Conservation (phyloP, 2,113 vertebrate genomes). For the Scalopus aquaticus region DNA sequence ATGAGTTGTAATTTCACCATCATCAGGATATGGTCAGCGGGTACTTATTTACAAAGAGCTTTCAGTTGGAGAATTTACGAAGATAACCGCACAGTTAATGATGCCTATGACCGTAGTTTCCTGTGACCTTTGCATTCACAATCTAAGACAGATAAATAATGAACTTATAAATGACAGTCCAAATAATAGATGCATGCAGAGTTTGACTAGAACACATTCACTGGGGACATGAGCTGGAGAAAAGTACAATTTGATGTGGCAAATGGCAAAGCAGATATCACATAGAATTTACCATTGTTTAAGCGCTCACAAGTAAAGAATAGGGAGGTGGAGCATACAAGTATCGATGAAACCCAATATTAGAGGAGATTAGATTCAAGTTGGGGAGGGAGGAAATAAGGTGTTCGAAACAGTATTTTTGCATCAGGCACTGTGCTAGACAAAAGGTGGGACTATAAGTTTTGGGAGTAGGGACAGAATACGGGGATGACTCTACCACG, state of each 20-base stretch:
- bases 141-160: background rate
- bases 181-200: conserved; percentile 10
- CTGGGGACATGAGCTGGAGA: background rate
- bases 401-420: background rate
- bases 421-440: background rate
- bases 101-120: background rate
- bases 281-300: background rate
- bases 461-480: background rate
- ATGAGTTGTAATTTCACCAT: background rate
- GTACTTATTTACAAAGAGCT: background rate
- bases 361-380: background rate
- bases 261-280: background rate
- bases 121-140: background rate
- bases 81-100: background rate
- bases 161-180: background rate
- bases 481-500: background rate
- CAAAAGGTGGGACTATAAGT: background rate
- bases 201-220: background rate
- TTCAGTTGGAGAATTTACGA: background rate
- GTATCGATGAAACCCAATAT: background rate
- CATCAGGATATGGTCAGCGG: background rate
- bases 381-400: background rate
- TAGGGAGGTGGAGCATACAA: background rate
- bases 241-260: background rate
- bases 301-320: background rate